A percentile compares a stretch with the other conserved stretches of the same genome.
Conservation (phyloP, 92 coral and sea anemone genomes). For the Palythoa grandis region DNA sequence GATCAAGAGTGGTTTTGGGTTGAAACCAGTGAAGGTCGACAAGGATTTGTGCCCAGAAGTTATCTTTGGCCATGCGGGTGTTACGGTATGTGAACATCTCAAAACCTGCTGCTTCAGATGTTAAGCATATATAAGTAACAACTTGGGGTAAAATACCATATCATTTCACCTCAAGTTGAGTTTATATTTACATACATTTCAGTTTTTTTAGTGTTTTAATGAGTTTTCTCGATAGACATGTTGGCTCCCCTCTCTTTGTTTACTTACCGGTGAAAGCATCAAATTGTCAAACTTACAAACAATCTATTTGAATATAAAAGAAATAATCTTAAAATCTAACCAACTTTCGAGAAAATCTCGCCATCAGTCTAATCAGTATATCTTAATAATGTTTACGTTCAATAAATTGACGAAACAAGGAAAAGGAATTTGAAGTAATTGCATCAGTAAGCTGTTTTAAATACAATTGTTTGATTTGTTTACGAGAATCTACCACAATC, state of each 20-base stretch:
- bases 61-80: constrained; percentile 75
- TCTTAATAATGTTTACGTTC: neutral
- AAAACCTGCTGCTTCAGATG: neutral
- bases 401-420: neutral
- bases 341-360: neutral
- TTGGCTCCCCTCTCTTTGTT: neutral
- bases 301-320: too few species aligned
- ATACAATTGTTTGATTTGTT: neutral
- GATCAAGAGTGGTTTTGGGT: constrained; percentile 74
- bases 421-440: neutral
- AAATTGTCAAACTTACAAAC: too few species aligned
- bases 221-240: too few species aligned
- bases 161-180: neutral
- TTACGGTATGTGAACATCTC: constrained; percentile 50
- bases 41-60: constrained; percentile 67
- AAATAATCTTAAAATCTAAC: neutral
- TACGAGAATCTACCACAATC: neutral
- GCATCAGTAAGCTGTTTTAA: neutral
- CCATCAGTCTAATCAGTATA: neutral
- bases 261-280: too few species aligned
- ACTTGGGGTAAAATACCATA: neutral
- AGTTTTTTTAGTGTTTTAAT: too few species aligned
- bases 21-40: constrained; percentile 47
- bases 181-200: too few species aligned
- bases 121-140: neutral